phyloP scores from a whole-genome alignment of 2,797 vertebrate species.

The Lophotriccus pileatus region DNA sequence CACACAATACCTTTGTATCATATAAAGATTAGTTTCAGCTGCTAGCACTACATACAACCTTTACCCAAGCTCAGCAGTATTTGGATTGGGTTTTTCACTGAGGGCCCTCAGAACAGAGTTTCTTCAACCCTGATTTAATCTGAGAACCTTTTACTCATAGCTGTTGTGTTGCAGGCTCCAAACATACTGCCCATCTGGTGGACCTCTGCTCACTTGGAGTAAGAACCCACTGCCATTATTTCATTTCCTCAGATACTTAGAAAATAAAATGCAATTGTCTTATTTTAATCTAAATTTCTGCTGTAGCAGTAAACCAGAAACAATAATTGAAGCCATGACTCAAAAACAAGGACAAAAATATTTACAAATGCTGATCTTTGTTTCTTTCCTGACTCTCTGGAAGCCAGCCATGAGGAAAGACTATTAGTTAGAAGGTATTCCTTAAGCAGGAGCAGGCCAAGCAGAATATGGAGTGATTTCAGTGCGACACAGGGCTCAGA shows the following conservation, averaged over 20 bases:
- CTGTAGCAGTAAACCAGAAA: conserved; percentile 34
- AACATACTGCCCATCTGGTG: not conserved
- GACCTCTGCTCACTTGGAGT: not conserved
- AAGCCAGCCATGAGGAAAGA: not conserved
- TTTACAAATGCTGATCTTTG: not conserved
- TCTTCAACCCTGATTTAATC: not conserved
- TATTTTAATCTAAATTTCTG: conserved; percentile 37
- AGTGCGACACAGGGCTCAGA: not conserved
- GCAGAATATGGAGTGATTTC: not conserved
- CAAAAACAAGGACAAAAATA: not conserved
- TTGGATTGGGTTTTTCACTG: not conserved
- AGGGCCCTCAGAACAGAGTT: not conserved
- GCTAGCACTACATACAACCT: not conserved
- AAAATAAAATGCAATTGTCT: conserved; percentile 40
- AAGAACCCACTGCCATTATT: conserved; percentile 28
- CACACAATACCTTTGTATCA: not conserved
- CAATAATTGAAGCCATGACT: conserved; percentile 30
- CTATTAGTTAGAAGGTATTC: not conserved
- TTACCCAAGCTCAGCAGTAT: not conserved
- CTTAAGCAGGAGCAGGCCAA: not conserved
- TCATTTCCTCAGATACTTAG: conserved; percentile 27
- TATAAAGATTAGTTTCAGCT: not conserved
- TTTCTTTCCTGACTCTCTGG: not conserved
- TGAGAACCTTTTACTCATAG: not conserved
- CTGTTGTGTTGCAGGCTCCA: not conserved